A percentile compares a stretch with the other conserved stretches of the same genome.
Conservation (phyloP, 2,888 invertebrate species). For the Dexiosoma caninum region DNA sequence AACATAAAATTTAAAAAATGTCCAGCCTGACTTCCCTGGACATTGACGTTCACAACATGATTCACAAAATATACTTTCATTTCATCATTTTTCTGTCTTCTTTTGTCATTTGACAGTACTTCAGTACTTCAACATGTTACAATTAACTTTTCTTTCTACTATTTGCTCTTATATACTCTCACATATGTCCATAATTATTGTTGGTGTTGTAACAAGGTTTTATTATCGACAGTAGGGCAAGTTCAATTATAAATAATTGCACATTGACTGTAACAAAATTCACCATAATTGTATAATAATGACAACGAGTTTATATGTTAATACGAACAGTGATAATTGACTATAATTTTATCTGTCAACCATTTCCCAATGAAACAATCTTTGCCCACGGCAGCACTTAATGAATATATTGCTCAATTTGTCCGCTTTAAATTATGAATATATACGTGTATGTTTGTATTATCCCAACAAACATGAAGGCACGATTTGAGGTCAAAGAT, state of each 20-base stretch:
- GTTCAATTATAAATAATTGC: neutral
- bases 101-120: too few relatives aligned
- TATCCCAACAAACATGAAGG: too few relatives aligned
- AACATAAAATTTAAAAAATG: too few relatives aligned
- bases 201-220: neutral
- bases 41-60: too few relatives aligned
- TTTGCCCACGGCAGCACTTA: conserved; percentile 36
- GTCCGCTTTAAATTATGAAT: neutral
- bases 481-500: too few relatives aligned
- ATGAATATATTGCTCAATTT: conserved; percentile 19
- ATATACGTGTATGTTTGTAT: neutral
- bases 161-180: too few relatives aligned
- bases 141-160: neutral
- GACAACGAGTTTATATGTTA: conserved; percentile 29
- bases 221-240: neutral
- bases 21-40: too few relatives aligned
- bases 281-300: conserved; percentile 52
- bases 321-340: conserved; percentile 50
- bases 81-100: too few relatives aligned
- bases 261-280: conserved; percentile 15
- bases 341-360: conserved; percentile 54
- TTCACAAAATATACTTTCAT: too few relatives aligned
- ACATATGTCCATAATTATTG: too few relatives aligned
- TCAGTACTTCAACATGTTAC: too few relatives aligned
- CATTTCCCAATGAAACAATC: conserved; percentile 44